Conservation (phyloP, 30 jellyfish, hydroid and myxozoan genomes). For the Pelagia noctiluca region DNA sequence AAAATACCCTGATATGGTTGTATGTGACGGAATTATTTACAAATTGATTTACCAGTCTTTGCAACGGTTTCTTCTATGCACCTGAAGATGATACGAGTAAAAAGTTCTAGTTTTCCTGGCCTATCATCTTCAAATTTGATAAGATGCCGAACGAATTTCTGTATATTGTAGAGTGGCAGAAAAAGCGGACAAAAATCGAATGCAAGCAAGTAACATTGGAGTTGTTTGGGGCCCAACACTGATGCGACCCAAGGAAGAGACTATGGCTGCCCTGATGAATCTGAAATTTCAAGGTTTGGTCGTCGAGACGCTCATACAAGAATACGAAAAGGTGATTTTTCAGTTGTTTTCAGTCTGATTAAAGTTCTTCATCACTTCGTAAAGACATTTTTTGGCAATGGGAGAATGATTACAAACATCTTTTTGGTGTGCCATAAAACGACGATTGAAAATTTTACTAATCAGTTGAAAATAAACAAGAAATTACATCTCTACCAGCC, state of each 20-base stretch:
- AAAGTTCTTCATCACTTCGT: neutral
- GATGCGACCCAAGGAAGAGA: slow-evolving; percentile 95
- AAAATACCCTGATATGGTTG: too few relatives aligned
- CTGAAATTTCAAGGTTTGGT: slow-evolving; percentile 95
- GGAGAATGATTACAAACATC: neutral
- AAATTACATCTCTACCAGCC: too few relatives aligned
- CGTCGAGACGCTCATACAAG: slow-evolving; percentile 83
- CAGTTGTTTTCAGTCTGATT: neutral
- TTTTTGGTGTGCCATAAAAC: neutral
- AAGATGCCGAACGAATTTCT: neutral
- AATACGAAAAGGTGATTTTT: slow-evolving; percentile 82
- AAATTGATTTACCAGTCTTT: too few relatives aligned
- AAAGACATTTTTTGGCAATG: neutral
- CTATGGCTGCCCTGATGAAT: slow-evolving; percentile 98
- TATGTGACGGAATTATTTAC: too few relatives aligned
- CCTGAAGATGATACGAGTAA: too few relatives aligned
- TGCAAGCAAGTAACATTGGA: slow-evolving; percentile 97
- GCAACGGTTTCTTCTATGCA: too few relatives aligned
- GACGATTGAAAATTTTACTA: too few relatives aligned
- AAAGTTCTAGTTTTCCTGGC: too few relatives aligned
- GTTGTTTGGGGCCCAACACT: slow-evolving; percentile 99
- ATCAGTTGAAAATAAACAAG: too few relatives aligned
- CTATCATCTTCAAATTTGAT: neutral
- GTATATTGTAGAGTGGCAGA: slow-evolving; percentile 93
- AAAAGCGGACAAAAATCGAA: slow-evolving; percentile 72